Evolutionary conservation across 2,888 invertebrate species (phyloP).

Genomic region (Scrobipalpa costella): DNA sequence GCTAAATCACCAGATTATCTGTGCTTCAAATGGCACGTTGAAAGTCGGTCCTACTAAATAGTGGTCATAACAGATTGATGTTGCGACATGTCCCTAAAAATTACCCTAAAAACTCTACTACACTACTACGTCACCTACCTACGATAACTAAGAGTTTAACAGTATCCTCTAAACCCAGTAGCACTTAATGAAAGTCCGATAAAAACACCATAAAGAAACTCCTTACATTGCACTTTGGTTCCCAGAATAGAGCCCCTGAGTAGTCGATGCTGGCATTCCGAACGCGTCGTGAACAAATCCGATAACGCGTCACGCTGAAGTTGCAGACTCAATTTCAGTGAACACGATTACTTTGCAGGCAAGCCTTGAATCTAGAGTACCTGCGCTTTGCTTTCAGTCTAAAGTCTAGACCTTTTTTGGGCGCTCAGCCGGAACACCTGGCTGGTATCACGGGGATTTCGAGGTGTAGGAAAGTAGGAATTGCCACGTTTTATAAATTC

Average conservation of each 20-base stretch:
- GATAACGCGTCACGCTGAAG: conserved; percentile 72
- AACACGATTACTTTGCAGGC: conserved; percentile 66
- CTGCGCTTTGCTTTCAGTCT: conserved; percentile 37
- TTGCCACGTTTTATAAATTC: not conserved
- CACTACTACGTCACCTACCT: too few relatives aligned
- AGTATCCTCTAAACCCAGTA: too few relatives aligned
- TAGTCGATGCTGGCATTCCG: conserved; percentile 54
- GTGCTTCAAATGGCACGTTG: too few relatives aligned
- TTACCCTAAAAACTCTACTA: too few relatives aligned
- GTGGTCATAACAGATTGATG: too few relatives aligned
- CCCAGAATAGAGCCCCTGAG: conserved; percentile 18
- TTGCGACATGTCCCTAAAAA: too few relatives aligned
- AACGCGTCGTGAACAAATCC: conserved; percentile 72
- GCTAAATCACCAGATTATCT: too few relatives aligned
- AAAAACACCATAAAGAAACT: not conserved
- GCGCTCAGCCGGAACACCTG: conserved; percentile 40
- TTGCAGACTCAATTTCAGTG: conserved; percentile 70
- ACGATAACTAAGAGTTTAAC: too few relatives aligned
- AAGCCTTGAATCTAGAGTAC: conserved; percentile 46
- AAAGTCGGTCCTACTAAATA: too few relatives aligned
- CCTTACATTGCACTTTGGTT: conserved; percentile 10
- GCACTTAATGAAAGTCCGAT: too few relatives aligned
- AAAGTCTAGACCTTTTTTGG: conserved; percentile 34
- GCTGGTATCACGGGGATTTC: conserved; percentile 1
- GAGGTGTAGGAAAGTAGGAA: not conserved